A percentile compares a stretch with the other conserved stretches of the same genome.
Conservation (phyloP, 1,140 invertebrate genomes). For the Antheraea mylitta region DNA sequence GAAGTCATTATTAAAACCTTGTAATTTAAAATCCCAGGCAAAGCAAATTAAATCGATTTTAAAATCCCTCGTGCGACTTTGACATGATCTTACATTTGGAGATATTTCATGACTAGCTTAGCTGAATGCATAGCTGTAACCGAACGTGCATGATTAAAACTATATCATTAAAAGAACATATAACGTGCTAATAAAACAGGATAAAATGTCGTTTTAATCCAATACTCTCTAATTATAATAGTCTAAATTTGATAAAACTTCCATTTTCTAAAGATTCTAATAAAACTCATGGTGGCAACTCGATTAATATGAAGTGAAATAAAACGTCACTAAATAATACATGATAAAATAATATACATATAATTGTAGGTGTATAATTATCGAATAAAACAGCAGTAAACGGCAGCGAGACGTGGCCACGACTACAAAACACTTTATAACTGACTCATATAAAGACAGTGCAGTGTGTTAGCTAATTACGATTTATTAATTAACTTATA, state of each 20-base stretch:
- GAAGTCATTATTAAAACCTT: conserved; percentile 7
- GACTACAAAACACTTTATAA: not conserved
- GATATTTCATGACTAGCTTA: not conserved
- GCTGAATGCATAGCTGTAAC: not conserved
- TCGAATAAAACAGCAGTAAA: not conserved
- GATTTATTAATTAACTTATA: conserved; percentile 34
- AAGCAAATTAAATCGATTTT: not conserved
- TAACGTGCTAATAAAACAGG: not conserved
- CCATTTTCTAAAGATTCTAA: not conserved
- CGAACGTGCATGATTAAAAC: not conserved
- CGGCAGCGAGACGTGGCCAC: not conserved
- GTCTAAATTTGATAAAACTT: not conserved
- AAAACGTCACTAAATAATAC: not conserved
- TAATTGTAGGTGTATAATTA: not conserved
- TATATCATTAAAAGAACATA: not conserved
- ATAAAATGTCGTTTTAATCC: too few relatives aligned
- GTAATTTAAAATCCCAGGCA: not conserved
- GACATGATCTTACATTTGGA: not conserved
- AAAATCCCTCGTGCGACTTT: not conserved
- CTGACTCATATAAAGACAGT: not conserved
- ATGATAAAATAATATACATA: not conserved
- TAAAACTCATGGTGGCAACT: not conserved
- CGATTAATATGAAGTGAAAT: not conserved
- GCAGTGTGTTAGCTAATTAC: conserved; percentile 27
- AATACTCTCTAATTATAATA: too few relatives aligned